A percentile compares a stretch with the other conserved stretches of the same genome.
phyloP scores from a whole-genome alignment of 2,113 vertebrate genomes.

The Halichoeres trimaculatus region DNA sequence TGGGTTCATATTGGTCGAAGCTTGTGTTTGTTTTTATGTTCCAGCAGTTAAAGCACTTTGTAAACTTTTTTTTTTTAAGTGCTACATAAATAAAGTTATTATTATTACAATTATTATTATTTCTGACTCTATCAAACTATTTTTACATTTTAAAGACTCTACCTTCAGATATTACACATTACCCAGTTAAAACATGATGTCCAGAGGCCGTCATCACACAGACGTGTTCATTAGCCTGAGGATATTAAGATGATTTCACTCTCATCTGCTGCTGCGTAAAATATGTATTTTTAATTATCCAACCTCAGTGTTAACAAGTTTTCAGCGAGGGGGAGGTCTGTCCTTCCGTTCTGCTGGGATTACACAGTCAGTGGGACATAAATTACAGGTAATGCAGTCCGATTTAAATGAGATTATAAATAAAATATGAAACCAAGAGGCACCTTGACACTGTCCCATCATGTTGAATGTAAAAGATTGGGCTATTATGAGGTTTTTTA shows the following conservation, averaged over 20 bases:
- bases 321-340: constrained; percentile 39
- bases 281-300: constrained; percentile 71
- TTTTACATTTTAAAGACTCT: not conserved
- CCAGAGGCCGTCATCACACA: constrained; percentile 53
- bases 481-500: constrained; percentile 18
- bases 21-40: too few species aligned
- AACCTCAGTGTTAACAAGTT: constrained; percentile 52
- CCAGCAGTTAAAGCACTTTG: too few species aligned
- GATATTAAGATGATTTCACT: constrained; percentile 67
- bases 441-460: constrained; percentile 55
- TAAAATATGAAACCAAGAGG: constrained; percentile 71
- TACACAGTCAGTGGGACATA: constrained; percentile 56
- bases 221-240: constrained; percentile 63
- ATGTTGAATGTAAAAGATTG: constrained; percentile 44
- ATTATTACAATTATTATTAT: too few species aligned
- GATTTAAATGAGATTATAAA: constrained; percentile 75
- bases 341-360: constrained; percentile 57
- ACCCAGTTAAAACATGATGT: constrained; percentile 40
- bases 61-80: too few species aligned
- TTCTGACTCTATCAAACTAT: too few species aligned
- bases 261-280: constrained; percentile 33
- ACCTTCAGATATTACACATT: constrained; percentile 25
- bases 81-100: too few species aligned
- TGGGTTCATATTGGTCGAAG: too few species aligned
- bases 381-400: constrained; percentile 62